phyloP scores from a whole-genome alignment of 2,888 invertebrate species.

The Tuberolachnus salignus region DNA sequence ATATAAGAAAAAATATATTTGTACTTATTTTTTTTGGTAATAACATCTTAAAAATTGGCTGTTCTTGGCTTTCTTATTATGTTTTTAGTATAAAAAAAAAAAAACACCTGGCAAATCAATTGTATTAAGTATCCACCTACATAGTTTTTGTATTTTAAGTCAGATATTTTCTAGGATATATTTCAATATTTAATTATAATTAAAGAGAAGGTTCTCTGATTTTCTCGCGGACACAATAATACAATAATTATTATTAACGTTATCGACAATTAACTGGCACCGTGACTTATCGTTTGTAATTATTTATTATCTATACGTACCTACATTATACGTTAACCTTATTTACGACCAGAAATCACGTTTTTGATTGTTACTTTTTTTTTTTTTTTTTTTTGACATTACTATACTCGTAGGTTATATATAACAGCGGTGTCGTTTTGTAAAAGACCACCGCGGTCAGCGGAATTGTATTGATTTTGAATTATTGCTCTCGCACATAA shows the following conservation, averaged over 20 bases:
- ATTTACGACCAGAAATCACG: constrained; percentile 28
- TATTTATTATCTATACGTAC: constrained; percentile 11
- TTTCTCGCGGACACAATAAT: neutral
- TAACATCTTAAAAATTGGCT: no score
- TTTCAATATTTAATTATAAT: no score
- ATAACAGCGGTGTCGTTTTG: neutral
- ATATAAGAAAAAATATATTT: no score
- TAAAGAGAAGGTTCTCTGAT: neutral
- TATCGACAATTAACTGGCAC: neutral
- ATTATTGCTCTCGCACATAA: neutral
- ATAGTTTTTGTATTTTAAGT: no score
- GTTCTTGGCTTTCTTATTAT: no score
- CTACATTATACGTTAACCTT: neutral
- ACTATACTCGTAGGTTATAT: neutral
- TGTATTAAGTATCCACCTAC: no score
- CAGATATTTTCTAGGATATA: no score
- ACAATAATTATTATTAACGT: no score
- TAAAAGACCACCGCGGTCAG: neutral
- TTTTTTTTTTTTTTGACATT: neutral
- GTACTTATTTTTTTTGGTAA: no score
- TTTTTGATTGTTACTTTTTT: constrained; percentile 20
- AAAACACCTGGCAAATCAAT: no score
- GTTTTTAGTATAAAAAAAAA: no score
- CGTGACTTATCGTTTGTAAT: constrained; percentile 16
- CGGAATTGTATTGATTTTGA: constrained; percentile 7